Base-by-base conservation (phyloP, 1,140 invertebrate genomes). In the Mizuhopecten yessoensis region DNA sequence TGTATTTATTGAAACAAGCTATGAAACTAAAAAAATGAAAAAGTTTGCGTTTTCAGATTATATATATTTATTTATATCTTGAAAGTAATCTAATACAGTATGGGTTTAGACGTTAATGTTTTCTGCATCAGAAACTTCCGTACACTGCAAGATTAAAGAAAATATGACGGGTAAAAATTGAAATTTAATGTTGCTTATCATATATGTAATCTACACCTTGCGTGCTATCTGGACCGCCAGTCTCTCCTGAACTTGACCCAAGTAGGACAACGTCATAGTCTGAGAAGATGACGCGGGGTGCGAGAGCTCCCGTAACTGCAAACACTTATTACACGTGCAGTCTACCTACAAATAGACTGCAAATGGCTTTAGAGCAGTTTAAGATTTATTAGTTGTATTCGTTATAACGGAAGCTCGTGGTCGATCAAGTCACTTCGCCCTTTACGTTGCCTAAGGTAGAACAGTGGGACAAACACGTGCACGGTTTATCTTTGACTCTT, bases 101-200 rank as follows among this genome's bases (percentile, higher is more conserved):
- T 75, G 7, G 5, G 57, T 29, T 75, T 7, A 75, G 57, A 75
- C 42, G 42, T 17, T 10, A 45, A 45, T 45, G 17, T 45, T 75
- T 29, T 75, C 57, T 75, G 57, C 57, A 75, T 75, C 57, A 75
- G 57, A 75, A 75, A 29, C 57, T 17, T 45, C 42, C 42, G 42
- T 75, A 75, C 23, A 7, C 57, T 75, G 23, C 57, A n/a, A 75
- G 57, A 75, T 75, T 75, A 75, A n/a, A 29, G n/a, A 75, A 75
- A 75, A 75, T n/a, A 75, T 75, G 57, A 11, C 23, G n/a, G n/a
- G 5, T 75, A 9, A 75, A 75, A 75, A 75, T 29, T 29, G 13
- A 29, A 9, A 75, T 75, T 29, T 29, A n/a, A 75, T 75, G 57
- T 75, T 75, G 1, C 5, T 75, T 75, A 75, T 75, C 57, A 75